Conservation (phyloP, 2,888 invertebrate species). For the Molanna angustata region DNA sequence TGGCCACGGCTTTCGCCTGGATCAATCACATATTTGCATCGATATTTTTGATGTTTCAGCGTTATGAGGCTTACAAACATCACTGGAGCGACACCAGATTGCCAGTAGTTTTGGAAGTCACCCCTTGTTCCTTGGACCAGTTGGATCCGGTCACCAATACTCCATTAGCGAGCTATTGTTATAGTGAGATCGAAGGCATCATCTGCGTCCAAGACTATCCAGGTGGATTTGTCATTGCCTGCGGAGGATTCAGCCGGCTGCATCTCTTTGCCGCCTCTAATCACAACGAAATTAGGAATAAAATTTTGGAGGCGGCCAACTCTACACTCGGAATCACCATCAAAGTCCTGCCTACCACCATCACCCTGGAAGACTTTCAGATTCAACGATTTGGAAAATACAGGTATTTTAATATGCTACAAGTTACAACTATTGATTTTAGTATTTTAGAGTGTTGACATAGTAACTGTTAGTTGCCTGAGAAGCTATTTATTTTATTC, state of each 20-base stretch:
- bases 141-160: conserved; percentile 83
- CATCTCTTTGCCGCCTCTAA: conserved; percentile 87
- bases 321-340: conserved; percentile 80
- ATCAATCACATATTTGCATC: background rate
- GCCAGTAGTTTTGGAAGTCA: conserved; percentile 86
- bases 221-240: conserved; percentile 90
- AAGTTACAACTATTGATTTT: no score
- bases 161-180: conserved; percentile 63
- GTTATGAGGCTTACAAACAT: conserved; percentile 88
- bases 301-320: conserved; percentile 79
- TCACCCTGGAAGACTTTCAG: conserved; percentile 83
- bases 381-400: conserved; percentile 88
- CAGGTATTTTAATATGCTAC: conserved; percentile 71
- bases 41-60: conserved; percentile 48
- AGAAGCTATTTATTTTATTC: no score
- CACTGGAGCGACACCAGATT: conserved; percentile 95
- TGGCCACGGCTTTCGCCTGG: background rate
- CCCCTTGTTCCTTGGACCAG: conserved; percentile 90
- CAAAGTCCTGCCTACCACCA: conserved; percentile 77
- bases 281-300: conserved; percentile 82
- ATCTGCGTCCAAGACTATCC: conserved; percentile 80
- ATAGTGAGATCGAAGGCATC: conserved; percentile 50
- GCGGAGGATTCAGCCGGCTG: conserved; percentile 86
- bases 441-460: no score
- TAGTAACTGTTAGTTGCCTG: no score